These are phyloP conservation scores for Mionectes olivaceus DNA, from an alignment of 2,797 vertebrate genomes.

Conservation along the genomic window DNA sequence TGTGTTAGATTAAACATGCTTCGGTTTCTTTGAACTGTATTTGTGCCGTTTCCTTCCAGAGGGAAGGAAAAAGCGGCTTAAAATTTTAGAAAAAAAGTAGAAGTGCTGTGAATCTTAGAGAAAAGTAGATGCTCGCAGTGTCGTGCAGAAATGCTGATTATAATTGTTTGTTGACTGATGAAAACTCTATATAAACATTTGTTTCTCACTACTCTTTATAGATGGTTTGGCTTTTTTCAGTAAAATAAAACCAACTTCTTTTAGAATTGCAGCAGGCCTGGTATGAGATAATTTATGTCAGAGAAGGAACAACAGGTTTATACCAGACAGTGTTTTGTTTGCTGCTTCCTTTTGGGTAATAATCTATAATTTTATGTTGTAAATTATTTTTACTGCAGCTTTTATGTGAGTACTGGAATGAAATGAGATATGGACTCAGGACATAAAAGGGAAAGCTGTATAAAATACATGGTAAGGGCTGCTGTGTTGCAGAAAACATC, in stretches of 20 bases:
- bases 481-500: neutral
- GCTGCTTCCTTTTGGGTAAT: neutral
- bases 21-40: neutral
- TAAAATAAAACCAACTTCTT: neutral
- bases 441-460: neutral
- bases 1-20: slow-evolving; percentile 27
- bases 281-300: neutral
- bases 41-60: neutral
- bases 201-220: neutral
- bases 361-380: neutral
- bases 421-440: neutral
- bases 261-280: neutral
- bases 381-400: neutral
- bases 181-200: neutral
- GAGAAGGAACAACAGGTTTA: neutral
- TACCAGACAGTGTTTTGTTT: neutral
- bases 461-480: neutral
- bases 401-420: neutral
- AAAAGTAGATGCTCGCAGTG: neutral
- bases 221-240: neutral
- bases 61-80: neutral
- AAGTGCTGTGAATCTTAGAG: neutral
- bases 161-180: neutral
- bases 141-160: neutral
- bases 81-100: neutral